phyloP scores from a whole-genome alignment of 2,888 invertebrate genomes.

The Ennomos fuscantarius region DNA sequence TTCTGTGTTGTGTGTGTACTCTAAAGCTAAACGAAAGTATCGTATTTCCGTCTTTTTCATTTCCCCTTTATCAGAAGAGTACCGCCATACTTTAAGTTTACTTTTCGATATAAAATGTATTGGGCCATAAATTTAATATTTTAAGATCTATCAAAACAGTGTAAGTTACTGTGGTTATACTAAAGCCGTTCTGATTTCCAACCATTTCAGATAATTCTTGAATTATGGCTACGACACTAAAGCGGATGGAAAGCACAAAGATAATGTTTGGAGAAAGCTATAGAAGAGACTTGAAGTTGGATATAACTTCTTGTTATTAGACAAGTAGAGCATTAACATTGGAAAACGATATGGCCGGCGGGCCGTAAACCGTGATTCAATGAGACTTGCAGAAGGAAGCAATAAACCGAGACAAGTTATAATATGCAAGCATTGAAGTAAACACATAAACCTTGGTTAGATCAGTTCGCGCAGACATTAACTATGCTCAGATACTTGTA shows the following conservation, averaged over 20 bases:
- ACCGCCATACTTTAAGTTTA: no score
- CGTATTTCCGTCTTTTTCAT: no score
- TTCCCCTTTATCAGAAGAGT: no score
- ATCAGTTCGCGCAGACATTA: slow-evolving; percentile 8
- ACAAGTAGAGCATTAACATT: slow-evolving; percentile 16
- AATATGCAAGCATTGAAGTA: slow-evolving; percentile 25
- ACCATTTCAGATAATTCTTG: no score
- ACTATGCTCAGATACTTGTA: neutral
- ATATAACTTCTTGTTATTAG: slow-evolving; percentile 9
- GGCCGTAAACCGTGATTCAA: slow-evolving; percentile 28
- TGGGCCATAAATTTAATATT: no score
- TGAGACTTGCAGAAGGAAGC: slow-evolving; percentile 22
- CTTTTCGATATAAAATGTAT: no score
- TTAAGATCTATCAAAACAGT: no score
- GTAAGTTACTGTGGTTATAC: no score
- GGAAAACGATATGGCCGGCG: slow-evolving; percentile 23
- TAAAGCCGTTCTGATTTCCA: no score
- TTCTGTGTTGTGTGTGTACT: no score
- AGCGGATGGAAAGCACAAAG: neutral
- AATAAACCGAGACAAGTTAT: slow-evolving; percentile 39
- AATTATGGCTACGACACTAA: no score
- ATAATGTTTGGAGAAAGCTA: neutral
- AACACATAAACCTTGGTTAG: slow-evolving; percentile 31
- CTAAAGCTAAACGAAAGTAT: no score
- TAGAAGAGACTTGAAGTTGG: slow-evolving; percentile 2